Conservation (phyloP, 2,797 vertebrate species). For the Helostoma temminkii region DNA sequence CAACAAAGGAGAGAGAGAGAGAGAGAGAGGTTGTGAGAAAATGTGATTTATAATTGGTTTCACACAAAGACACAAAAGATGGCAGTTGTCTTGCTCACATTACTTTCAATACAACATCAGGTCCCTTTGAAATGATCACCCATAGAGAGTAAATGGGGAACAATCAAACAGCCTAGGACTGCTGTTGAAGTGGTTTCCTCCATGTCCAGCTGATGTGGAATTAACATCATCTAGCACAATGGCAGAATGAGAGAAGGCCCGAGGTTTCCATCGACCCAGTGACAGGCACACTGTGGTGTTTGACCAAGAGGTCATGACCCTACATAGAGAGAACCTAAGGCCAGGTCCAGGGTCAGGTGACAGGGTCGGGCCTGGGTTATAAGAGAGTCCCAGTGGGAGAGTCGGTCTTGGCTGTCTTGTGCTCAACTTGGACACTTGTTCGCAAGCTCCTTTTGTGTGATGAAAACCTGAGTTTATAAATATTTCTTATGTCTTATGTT, state of each 20-base stretch:
- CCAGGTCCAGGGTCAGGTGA: slow-evolving; percentile 69
- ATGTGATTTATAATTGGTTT: slow-evolving; percentile 49
- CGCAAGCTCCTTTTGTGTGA: slow-evolving; percentile 38
- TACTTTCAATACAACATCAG: slow-evolving; percentile 26
- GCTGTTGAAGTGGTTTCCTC: slow-evolving; percentile 52
- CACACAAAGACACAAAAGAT: slow-evolving; percentile 51
- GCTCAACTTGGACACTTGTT: slow-evolving; percentile 54
- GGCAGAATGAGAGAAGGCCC: slow-evolving; percentile 51
- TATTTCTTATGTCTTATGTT: slow-evolving; percentile 61
- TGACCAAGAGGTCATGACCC: slow-evolving; percentile 69
- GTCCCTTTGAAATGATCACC: slow-evolving; percentile 19
- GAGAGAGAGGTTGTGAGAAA: slow-evolving; percentile 34
- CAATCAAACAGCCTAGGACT: slow-evolving; percentile 47
- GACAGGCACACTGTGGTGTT: slow-evolving; percentile 73
- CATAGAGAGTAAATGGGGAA: slow-evolving; percentile 6
- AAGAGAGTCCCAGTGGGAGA: slow-evolving; percentile 68
- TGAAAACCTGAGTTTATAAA: slow-evolving; percentile 37
- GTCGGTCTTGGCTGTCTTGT: slow-evolving; percentile 24
- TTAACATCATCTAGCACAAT: slow-evolving; percentile 74
- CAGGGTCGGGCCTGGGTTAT: slow-evolving; percentile 57
- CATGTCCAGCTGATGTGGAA: slow-evolving; percentile 64
- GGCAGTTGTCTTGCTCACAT: slow-evolving; percentile 41
- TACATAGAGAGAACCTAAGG: slow-evolving; percentile 46
- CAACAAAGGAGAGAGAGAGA: background rate
- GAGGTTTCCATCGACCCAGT: slow-evolving; percentile 61